Conservation (phyloP, 2,113 vertebrate species). For the Cyprinodon tularosa region DNA sequence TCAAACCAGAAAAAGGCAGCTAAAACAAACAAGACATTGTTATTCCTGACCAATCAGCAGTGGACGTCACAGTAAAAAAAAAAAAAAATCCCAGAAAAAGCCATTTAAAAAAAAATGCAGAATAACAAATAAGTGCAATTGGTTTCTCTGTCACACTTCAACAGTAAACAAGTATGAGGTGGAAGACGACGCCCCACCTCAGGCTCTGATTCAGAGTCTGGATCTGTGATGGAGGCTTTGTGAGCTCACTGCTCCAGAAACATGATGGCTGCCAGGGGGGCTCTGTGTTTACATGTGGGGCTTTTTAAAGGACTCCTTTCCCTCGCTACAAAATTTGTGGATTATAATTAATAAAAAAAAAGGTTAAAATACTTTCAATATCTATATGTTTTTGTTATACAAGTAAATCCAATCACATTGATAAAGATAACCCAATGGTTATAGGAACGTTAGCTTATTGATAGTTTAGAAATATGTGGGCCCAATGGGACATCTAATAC, state of each 20-base stretch:
- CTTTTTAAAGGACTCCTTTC: background rate
- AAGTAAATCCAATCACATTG: constrained; percentile 35
- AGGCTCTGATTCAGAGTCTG: constrained; percentile 38
- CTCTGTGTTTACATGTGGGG: constrained; percentile 40
- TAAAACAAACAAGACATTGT: constrained; percentile 60
- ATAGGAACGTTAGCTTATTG: constrained; percentile 26
- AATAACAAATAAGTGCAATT: constrained; percentile 76
- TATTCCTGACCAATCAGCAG: constrained; percentile 60
- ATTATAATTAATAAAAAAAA: constrained; percentile 23
- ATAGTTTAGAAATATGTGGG: constrained; percentile 8
- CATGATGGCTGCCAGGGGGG: constrained; percentile 48
- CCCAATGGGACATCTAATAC: constrained; percentile 36
- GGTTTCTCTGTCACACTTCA: constrained; percentile 62
- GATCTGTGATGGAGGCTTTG: constrained; percentile 24
- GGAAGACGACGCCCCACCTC: constrained; percentile 43
- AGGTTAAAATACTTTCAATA: constrained; percentile 54
- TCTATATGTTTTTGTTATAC: constrained; percentile 48
- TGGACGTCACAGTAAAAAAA: constrained; percentile 72
- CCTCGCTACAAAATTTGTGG: constrained; percentile 22
- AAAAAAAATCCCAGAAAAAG: constrained; percentile 16
- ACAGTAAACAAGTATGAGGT: constrained; percentile 43
- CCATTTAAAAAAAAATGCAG: constrained; percentile 22
- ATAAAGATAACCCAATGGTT: constrained; percentile 20
- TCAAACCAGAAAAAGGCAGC: constrained; percentile 64
- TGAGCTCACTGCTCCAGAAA: constrained; percentile 13